Evolutionary conservation across 2,888 invertebrate species (phyloP).

Genomic region (Cryptus armator): DNA sequence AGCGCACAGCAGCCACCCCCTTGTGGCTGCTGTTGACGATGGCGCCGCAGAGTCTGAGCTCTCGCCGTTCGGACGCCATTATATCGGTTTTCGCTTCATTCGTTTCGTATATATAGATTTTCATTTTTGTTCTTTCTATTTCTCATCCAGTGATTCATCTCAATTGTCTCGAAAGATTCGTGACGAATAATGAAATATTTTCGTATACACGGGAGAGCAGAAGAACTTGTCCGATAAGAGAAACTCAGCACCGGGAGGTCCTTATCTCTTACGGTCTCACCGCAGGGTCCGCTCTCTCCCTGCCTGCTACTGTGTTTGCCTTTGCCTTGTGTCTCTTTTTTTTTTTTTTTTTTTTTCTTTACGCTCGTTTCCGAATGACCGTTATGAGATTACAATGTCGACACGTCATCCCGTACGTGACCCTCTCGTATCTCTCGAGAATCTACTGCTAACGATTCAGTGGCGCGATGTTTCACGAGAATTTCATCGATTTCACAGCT

Average conservation of each 20-base stretch:
- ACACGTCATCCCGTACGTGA: slow-evolving; percentile 30
- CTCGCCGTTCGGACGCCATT: slow-evolving; percentile 55
- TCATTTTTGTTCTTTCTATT: neutral
- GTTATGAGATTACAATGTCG: slow-evolving; percentile 33
- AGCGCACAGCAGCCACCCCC: slow-evolving; percentile 60
- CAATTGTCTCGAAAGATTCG: slow-evolving; percentile 13
- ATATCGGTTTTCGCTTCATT: slow-evolving; percentile 2
- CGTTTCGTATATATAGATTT: neutral
- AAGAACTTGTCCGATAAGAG: slow-evolving; percentile 36
- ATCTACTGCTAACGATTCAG: neutral
- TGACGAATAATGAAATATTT: neutral
- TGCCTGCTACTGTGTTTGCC: slow-evolving; percentile 48
- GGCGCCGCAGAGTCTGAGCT: slow-evolving; percentile 57
- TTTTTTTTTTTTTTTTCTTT: slow-evolving; percentile 21
- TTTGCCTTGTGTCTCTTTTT: slow-evolving; percentile 37
- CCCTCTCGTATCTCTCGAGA: slow-evolving; percentile 8
- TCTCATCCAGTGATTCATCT: neutral
- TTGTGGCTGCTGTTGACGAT: slow-evolving; percentile 57
- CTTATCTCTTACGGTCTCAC: slow-evolving; percentile 70
- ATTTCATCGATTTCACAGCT: neutral
- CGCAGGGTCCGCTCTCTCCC: slow-evolving; percentile 67
- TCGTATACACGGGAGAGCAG: neutral
- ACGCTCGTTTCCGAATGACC: slow-evolving; percentile 33
- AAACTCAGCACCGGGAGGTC: slow-evolving; percentile 65
- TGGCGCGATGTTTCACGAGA: neutral